Conservation (phyloP, 2,888 invertebrate species). For the Sphaerophoria taeniata region DNA sequence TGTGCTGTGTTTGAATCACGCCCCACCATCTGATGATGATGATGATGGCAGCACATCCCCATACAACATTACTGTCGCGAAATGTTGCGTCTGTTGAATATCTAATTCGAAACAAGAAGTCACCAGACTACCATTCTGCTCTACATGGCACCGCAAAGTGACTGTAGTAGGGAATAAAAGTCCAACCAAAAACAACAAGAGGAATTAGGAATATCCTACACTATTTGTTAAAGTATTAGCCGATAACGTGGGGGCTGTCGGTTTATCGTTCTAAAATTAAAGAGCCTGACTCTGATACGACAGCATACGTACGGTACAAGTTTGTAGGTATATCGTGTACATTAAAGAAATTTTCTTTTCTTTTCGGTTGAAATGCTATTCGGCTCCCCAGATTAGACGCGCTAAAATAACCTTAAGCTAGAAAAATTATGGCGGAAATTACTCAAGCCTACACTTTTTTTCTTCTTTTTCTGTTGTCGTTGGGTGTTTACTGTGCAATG, state of each 20-base stretch:
- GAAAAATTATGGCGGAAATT: conserved; percentile 62
- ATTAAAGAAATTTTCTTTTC: not conserved
- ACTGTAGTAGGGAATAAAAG: not conserved
- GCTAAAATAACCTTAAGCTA: conserved; percentile 63
- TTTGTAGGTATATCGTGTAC: not conserved
- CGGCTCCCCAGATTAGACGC: conserved; percentile 50
- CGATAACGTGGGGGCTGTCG: conserved; percentile 24
- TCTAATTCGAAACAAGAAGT: conserved; percentile 57
- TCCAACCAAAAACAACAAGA: conserved; percentile 10
- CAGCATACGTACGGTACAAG: too few relatives aligned
- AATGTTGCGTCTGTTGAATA: conserved; percentile 60
- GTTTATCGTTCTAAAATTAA: conserved; percentile 53
- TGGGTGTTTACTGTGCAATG: not conserved
- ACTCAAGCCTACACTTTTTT: conserved; percentile 22
- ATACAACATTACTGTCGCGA: not conserved
- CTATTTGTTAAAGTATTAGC: conserved; percentile 63
- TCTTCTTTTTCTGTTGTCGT: not conserved
- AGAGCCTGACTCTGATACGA: conserved; percentile 8
- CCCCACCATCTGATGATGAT: not conserved
- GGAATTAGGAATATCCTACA: conserved; percentile 49
- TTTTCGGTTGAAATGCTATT: conserved; percentile 22
- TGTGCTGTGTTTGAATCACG: not conserved
- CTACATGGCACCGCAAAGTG: not conserved
- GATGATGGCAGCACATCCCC: conserved; percentile 17
- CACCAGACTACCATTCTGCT: not conserved